These are phyloP conservation scores for Sorex fumeus DNA, from an alignment of 2,113 vertebrate genomes.

Conservation along the genomic window DNA sequence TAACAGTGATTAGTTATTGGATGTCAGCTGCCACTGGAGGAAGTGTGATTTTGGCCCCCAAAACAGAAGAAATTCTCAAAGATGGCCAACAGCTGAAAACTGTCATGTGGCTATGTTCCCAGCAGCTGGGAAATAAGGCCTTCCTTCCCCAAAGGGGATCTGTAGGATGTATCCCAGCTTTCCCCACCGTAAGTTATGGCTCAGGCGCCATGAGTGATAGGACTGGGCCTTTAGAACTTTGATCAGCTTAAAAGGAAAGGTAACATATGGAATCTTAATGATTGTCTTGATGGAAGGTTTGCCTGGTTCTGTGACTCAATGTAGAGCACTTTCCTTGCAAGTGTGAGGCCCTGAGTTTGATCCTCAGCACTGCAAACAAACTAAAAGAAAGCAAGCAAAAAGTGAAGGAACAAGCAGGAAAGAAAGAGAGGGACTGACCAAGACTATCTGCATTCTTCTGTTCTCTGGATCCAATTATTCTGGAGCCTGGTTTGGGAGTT, in stretches of 20 bases:
- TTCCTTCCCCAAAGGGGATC: neutral
- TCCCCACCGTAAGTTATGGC: neutral
- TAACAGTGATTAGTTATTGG: neutral
- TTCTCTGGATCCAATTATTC: neutral
- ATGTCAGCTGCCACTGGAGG: neutral
- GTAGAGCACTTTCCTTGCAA: too few species aligned
- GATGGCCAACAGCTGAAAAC: slow-evolving; percentile 28
- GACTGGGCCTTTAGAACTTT: neutral
- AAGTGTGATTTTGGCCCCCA: neutral
- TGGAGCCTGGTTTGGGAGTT: neutral
- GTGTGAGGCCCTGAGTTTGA: too few species aligned
- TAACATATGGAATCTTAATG: neutral
- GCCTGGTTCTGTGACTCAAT: neutral
- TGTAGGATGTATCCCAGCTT: neutral
- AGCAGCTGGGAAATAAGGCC: neutral
- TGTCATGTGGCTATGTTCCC: neutral
- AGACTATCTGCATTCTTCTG: neutral
- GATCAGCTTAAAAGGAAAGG: neutral
- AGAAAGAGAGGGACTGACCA: neutral
- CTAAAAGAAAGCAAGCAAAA: too few species aligned
- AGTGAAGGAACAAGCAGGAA: neutral
- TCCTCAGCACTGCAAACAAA: too few species aligned
- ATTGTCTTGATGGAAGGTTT: neutral
- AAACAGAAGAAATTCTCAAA: slow-evolving; percentile 26
- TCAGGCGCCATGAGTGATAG: neutral